These are phyloP conservation scores for Ctenicera cuprea DNA, from an alignment of 2,888 invertebrate species.

Conservation along the genomic window DNA sequence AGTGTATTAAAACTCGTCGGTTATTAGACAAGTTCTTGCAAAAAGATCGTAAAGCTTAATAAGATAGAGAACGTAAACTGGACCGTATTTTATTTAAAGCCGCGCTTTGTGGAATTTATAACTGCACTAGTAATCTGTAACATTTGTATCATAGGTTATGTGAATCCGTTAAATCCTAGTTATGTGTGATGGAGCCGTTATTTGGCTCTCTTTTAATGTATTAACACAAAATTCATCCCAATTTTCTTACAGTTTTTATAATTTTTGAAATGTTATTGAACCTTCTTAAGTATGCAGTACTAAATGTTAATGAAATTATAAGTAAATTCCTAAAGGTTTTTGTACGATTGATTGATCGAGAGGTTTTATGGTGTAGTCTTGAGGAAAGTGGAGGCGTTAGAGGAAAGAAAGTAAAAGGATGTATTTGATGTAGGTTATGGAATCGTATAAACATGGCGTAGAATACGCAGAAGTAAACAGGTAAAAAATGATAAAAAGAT, in stretches of 20 bases:
- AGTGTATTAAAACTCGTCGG: constrained; percentile 36
- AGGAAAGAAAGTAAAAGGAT: constrained; percentile 30
- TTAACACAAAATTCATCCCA: too few relatives aligned
- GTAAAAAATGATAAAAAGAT: background rate
- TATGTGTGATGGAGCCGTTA: too few relatives aligned
- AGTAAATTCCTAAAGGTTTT: constrained; percentile 17
- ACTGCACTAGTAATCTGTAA: constrained; percentile 17
- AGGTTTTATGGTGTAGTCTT: constrained; percentile 15
- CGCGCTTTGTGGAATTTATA: constrained; percentile 15
- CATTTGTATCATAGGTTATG: too few relatives aligned
- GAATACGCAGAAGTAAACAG: background rate
- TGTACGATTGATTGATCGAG: constrained; percentile 17
- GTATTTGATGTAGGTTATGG: background rate
- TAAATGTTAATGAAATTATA: background rate
- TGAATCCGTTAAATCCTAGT: too few relatives aligned
- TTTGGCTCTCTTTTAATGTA: too few relatives aligned
- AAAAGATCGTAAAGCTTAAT: constrained; percentile 28
- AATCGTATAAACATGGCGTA: background rate
- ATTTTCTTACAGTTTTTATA: too few relatives aligned
- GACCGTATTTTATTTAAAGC: background rate
- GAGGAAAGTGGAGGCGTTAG: constrained; percentile 27
- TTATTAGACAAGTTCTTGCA: constrained; percentile 36
- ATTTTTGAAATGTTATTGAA: too few relatives aligned
- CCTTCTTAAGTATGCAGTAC: background rate
- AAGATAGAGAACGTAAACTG: background rate